Percentiles rank a stretch among this genome's conserved stretches.
These are phyloP conservation scores for Ciconia maguari DNA, from an alignment of 2,113 vertebrate genomes.

Conservation along the genomic window DNA sequence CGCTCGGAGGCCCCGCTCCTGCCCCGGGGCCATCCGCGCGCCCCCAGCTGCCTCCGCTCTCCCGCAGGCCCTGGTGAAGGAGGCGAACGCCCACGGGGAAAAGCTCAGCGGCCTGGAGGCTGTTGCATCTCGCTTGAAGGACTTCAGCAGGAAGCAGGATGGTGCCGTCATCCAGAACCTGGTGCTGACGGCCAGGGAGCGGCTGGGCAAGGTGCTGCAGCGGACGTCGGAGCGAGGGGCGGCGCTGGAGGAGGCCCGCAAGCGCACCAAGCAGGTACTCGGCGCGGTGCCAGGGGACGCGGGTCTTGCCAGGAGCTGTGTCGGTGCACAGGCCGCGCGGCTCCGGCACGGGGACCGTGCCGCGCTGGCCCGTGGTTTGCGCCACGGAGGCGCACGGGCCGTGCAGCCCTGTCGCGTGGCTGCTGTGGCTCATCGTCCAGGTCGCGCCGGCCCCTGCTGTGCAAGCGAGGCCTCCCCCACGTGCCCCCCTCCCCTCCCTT, in stretches of 20 bases:
- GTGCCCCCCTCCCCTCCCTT: rapidly evolving
- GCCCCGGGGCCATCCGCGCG: rapidly evolving
- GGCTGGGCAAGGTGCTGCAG: constrained; percentile 26
- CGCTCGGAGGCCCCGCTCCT: not conserved
- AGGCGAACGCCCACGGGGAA: not conserved
- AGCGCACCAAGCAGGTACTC: constrained; percentile 17
- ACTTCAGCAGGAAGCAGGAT: not conserved
- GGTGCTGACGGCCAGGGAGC: not conserved
- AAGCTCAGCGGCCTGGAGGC: not conserved
- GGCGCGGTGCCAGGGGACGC: rapidly evolving
- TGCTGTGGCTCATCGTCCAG: not conserved
- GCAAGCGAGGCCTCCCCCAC: too few species aligned
- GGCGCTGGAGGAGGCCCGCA: not conserved
- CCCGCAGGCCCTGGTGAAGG: constrained; percentile 69
- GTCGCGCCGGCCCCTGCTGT: rapidly evolving
- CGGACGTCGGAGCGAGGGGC: not conserved
- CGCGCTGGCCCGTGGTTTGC: rapidly evolving
- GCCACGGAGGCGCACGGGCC: rapidly evolving
- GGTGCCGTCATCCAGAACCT: constrained; percentile 9
- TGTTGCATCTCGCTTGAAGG: not conserved
- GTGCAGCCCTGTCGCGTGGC: not conserved
- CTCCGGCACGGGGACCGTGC: rapidly evolving
- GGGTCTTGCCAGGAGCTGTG: not conserved
- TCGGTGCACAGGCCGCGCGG: rapidly evolving
- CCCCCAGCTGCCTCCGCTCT: not conserved